These are phyloP conservation scores for Rhingia campestris DNA, from an alignment of 2,888 invertebrate genomes.

Conservation along the genomic window DNA sequence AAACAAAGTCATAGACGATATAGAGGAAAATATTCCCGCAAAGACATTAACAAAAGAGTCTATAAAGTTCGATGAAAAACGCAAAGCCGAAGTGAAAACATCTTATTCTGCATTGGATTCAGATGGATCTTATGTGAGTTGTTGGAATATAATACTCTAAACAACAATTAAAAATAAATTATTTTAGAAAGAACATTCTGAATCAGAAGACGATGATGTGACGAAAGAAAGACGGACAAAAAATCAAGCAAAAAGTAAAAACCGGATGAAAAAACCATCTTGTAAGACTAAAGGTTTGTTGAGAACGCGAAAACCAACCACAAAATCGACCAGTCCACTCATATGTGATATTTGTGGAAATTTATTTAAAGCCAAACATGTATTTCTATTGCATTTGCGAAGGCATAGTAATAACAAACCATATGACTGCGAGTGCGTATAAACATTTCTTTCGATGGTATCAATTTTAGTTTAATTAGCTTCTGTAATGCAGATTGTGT, in stretches of 20 bases:
- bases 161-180: neutral
- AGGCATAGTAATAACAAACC: conserved; percentile 63
- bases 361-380: conserved; percentile 30
- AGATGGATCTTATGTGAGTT: neutral
- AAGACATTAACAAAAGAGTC: no score
- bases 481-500: conserved; percentile 43
- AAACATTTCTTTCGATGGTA: neutral
- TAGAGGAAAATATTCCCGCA: no score
- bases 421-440: conserved; percentile 61
- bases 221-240: neutral
- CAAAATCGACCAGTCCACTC: neutral
- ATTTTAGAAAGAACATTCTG: neutral
- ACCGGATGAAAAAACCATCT: neutral
- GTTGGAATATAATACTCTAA: neutral
- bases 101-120: neutral
- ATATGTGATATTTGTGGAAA: conserved; percentile 63
- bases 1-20: neutral
- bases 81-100: no score
- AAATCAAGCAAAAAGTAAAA: neutral
- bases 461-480: neutral
- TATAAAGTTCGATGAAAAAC: no score
- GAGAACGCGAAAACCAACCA: neutral
- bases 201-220: neutral
- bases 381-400: conserved; percentile 37
- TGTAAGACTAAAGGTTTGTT: neutral